A percentile compares a stretch with the other conserved stretches of the same genome.
These are phyloP conservation scores for Icerya purchasi DNA, from an alignment of 2,888 invertebrate species.

Conservation along the genomic window DNA sequence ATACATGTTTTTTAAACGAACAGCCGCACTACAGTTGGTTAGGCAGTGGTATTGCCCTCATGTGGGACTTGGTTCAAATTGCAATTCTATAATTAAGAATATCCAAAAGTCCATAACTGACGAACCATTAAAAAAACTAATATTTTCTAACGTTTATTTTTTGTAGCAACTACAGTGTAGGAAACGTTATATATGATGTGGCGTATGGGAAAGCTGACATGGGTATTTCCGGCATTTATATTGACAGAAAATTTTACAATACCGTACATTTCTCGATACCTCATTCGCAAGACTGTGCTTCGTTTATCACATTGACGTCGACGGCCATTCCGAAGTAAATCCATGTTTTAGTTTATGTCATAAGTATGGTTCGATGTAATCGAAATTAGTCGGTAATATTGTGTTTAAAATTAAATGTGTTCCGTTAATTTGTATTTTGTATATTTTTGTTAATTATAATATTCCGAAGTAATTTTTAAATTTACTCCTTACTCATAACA, in stretches of 20 bases:
- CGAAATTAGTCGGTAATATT: no score
- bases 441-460: no score
- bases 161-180: slow-evolving; percentile 10
- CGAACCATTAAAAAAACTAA: background rate
- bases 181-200: slow-evolving; percentile 11
- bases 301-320: slow-evolving; percentile 52
- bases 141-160: no score
- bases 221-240: slow-evolving; percentile 49
- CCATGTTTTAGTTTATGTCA: no score
- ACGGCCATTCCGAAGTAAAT: slow-evolving; percentile 49
- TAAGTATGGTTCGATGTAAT: no score
- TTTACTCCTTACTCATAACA: no score
- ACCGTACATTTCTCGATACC: slow-evolving; percentile 38
- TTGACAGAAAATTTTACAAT: slow-evolving; percentile 31
- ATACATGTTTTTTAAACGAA: no score
- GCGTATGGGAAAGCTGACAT: slow-evolving; percentile 35
- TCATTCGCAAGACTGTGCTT: slow-evolving; percentile 53
- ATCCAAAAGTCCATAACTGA: background rate
- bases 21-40: background rate
- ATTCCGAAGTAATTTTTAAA: no score
- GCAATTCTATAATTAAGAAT: background rate
- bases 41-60: background rate
- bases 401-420: no score
- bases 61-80: background rate
- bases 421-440: no score